Base-by-base conservation (phyloP, 2,113 vertebrate species). In the Cyrtonyx montezumae region DNA sequence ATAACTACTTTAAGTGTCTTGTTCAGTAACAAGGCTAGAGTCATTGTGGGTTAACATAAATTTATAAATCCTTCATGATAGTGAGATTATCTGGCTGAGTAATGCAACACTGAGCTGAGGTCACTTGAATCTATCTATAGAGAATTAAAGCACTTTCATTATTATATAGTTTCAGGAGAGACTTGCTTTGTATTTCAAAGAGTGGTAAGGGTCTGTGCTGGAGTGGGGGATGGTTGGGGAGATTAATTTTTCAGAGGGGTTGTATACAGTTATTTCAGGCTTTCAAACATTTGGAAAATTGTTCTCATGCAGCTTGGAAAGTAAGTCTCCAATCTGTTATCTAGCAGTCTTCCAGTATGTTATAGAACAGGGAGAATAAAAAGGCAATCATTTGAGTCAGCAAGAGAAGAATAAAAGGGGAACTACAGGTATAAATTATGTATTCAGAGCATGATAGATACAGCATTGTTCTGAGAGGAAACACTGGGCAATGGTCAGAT, bases 121-220 rank as follows among this genome's bases (percentile, higher is more conserved):
- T 95, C 58, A 68, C 37, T 70, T 88, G 84, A 78, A 91, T 92
- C 90, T 92, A 63, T 94, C 95, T 94, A 78, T 95, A 77, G 45
- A n/a, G 40, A 18, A 26, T 45, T 84, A 11, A 9, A 73, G 79
- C 66, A 89, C 69, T 97, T 89, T 67, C 51, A 77, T 94, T 93
- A 80, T 87, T 77, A 58, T 25, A 12, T 45, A 62, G 86, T 91
- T 95, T 95, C 79, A 77, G 55, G 25, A 71, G 65, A 90, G 49
- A 37, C 43, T 88, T 92, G 61, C 74, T 85, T 94, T 91, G 49
- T 79, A 74, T 96, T 91, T 78, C 76, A 63, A 34, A 56, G 63
- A 79, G 17, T 68, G 46, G 55, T 15, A 66, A 91, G 58, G 26
- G 36, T 74, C 55, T 87, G 23, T n/a, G 9, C 0, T 11, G 26